phyloP scores from a whole-genome alignment of 1,140 invertebrate species.

The Archivesica marissinica region DNA sequence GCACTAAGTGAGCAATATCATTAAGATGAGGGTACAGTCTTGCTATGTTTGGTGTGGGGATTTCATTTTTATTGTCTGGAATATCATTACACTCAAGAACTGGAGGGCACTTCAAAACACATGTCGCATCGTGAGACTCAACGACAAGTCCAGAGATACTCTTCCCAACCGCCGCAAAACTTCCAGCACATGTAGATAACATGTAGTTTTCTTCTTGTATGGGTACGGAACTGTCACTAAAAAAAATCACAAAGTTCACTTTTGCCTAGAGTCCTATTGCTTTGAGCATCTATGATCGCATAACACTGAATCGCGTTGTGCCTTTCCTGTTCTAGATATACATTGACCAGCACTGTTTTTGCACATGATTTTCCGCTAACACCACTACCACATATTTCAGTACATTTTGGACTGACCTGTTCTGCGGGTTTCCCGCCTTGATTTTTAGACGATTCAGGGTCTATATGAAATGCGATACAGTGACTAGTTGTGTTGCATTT shows the following conservation, averaged over 20 bases:
- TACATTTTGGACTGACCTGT: conserved; percentile 34
- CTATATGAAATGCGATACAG: too few species aligned
- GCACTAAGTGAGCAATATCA: too few species aligned
- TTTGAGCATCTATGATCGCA: conserved; percentile 29
- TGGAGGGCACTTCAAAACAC: conserved; percentile 13
- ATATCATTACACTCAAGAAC: conserved; percentile 66
- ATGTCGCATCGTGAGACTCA: conserved; percentile 18
- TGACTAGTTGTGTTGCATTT: too few species aligned
- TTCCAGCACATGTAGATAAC: conserved; percentile 32
- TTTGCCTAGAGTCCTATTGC: conserved; percentile 10
- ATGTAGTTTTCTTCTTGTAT: conserved; percentile 13
- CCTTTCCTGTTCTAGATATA: conserved; percentile 36
- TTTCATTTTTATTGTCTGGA: conserved; percentile 46
- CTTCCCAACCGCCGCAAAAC: neutral
- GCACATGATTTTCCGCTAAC: conserved; percentile 51
- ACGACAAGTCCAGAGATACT: conserved; percentile 1
- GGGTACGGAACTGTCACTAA: conserved; percentile 1
- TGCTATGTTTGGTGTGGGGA: conserved; percentile 58
- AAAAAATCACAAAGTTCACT: conserved; percentile 7
- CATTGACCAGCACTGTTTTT: conserved; percentile 57
- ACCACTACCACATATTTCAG: conserved; percentile 34
- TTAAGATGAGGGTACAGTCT: conserved; percentile 10
- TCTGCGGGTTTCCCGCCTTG: neutral
- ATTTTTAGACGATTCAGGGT: too few species aligned
- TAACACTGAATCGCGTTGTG: conserved; percentile 37